A percentile compares a stretch with the other conserved stretches of the same genome.
These are phyloP conservation scores for Brenthis ino DNA, from an alignment of 2,888 invertebrate species.

Conservation along the genomic window DNA sequence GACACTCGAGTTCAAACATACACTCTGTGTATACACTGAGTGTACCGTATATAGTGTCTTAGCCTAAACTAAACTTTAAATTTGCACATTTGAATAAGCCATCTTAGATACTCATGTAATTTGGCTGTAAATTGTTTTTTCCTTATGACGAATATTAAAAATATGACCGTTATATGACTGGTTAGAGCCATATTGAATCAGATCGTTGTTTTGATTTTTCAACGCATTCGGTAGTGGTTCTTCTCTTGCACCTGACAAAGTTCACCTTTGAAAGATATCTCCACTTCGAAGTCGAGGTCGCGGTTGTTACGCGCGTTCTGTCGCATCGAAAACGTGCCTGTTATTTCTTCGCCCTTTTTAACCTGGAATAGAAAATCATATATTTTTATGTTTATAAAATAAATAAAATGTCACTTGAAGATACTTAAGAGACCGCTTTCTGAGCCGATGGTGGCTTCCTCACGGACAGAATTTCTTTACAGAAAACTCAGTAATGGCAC, in stretches of 20 bases:
- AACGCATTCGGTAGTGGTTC: conserved; percentile 96
- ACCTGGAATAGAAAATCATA: conserved; percentile 63
- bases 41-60: too few species aligned
- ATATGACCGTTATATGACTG: not conserved
- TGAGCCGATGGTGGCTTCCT: too few species aligned
- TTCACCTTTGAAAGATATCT: conserved; percentile 95
- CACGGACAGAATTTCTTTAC: too few species aligned
- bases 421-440: too few species aligned
- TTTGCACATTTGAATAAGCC: too few species aligned
- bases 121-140: conserved; percentile 17
- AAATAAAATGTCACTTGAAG: too few species aligned
- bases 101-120: conserved; percentile 3
- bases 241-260: conserved; percentile 91
- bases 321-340: conserved; percentile 95
- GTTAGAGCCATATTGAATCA: not conserved
- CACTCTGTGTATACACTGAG: too few species aligned
- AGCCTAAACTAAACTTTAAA: too few species aligned
- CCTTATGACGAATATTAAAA: not conserved
- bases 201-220: conserved; percentile 52
- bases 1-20: too few species aligned
- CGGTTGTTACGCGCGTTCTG: conserved; percentile 98
- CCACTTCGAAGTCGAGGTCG: conserved; percentile 97
- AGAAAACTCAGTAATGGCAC: too few species aligned
- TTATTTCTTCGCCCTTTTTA: conserved; percentile 96
- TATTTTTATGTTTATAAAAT: too few species aligned